These are phyloP conservation scores for Porphyrio hochstetteri DNA, from an alignment of 2,113 vertebrate species.

Conservation along the genomic window DNA sequence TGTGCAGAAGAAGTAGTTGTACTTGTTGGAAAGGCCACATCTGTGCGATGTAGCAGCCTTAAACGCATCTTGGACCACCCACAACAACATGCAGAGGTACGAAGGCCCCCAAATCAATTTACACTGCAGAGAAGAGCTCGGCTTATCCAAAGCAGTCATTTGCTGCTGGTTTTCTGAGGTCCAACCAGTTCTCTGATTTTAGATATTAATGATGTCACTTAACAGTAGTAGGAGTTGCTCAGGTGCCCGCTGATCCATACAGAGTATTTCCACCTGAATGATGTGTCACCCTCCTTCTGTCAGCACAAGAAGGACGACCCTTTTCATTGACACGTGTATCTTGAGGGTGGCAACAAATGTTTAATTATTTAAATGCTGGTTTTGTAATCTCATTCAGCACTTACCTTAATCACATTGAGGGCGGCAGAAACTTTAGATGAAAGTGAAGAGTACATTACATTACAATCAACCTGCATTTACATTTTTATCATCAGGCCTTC, in stretches of 20 bases:
- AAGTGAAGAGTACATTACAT: background rate
- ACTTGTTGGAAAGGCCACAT: background rate
- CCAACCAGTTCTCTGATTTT: background rate
- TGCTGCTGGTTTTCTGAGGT: background rate
- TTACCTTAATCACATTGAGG: background rate
- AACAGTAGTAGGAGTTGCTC: background rate
- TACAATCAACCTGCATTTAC: background rate
- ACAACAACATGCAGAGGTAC: background rate
- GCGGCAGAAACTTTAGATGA: background rate
- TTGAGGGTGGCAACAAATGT: background rate
- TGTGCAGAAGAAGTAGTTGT: background rate
- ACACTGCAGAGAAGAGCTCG: background rate
- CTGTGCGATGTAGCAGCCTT: background rate
- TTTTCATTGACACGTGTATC: background rate
- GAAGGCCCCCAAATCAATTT: background rate
- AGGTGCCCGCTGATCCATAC: background rate
- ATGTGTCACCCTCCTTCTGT: accelerated
- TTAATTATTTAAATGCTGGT: background rate
- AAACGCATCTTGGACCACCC: background rate
- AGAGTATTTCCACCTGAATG: background rate
- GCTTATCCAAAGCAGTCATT: background rate
- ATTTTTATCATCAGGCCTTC: background rate
- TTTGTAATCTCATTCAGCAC: background rate
- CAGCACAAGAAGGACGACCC: background rate
- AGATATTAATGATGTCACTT: background rate